A percentile compares a stretch with the other conserved stretches of the same genome.
Evolutionary conservation across 23 tunicate genomes (phyloP).

Genomic region (Trididemnum clinides): DNA sequence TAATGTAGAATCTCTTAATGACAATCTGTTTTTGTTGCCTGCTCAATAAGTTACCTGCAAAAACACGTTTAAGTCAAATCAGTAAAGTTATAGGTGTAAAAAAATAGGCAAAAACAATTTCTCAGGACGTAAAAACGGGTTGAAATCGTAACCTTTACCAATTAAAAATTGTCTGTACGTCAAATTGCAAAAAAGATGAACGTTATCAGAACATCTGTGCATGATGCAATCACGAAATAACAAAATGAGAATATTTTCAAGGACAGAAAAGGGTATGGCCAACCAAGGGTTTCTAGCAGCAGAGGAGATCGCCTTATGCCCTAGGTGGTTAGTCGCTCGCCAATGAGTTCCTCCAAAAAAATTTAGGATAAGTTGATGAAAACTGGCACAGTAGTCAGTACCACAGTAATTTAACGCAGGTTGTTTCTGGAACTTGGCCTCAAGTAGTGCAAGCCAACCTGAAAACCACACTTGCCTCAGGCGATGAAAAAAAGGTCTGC

Average conservation of each 20-base stretch:
- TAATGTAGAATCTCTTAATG: not conserved
- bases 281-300: slow-evolving; percentile 37
- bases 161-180: slow-evolving; percentile 19
- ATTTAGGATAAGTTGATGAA: slow-evolving; percentile 6
- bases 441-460: not conserved
- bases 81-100: not conserved
- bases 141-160: slow-evolving; percentile 33
- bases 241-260: slow-evolving; percentile 22
- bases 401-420: slow-evolving; percentile 22
- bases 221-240: slow-evolving; percentile 30
- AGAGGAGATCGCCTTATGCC: slow-evolving; percentile 29
- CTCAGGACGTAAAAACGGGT: slow-evolving; percentile 34
- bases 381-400: slow-evolving; percentile 7
- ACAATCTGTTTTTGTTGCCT: not conserved
- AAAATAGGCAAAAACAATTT: slow-evolving; percentile 25
- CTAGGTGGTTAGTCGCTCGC: slow-evolving; percentile 9
- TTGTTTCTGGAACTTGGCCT: slow-evolving; percentile 13
- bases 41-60: slow-evolving; percentile 4
- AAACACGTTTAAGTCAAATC: not conserved
- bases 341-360: slow-evolving; percentile 35
- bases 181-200: slow-evolving; percentile 30
- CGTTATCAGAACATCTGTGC: slow-evolving; percentile 17
- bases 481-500: slow-evolving; percentile 6
- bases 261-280: slow-evolving; percentile 36
- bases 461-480: slow-evolving; percentile 26